Percentiles rank a stretch among this genome's conserved stretches.
These are phyloP conservation scores for Synergus itoensis DNA, from an alignment of 2,888 invertebrate species.

Conservation along the genomic window DNA sequence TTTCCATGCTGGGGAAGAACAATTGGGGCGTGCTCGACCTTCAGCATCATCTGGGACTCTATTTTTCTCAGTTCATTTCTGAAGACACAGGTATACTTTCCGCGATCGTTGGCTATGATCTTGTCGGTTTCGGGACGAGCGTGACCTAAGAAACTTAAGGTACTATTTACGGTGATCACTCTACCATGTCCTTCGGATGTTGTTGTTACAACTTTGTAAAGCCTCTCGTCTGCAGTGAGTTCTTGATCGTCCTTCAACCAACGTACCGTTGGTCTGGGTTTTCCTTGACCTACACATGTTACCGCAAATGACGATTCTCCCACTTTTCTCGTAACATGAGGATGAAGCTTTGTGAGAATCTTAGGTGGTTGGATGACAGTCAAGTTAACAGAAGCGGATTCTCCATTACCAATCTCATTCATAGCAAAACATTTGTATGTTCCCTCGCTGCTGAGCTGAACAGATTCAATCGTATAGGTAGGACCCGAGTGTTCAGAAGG, in stretches of 20 bases:
- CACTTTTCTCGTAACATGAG: constrained; percentile 87
- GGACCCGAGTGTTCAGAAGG: constrained; percentile 89
- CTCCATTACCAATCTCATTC: constrained; percentile 93
- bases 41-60: constrained; percentile 93
- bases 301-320: constrained; percentile 89
- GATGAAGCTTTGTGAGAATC: constrained; percentile 89
- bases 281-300: constrained; percentile 92
- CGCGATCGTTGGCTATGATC: constrained; percentile 90
- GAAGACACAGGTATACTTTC: constrained; percentile 92
- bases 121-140: constrained; percentile 88
- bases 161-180: constrained; percentile 90
- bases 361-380: constrained; percentile 94
- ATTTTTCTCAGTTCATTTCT: constrained; percentile 93
- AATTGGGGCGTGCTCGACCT: constrained; percentile 95
- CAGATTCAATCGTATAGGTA: constrained; percentile 91
- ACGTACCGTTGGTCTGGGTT: constrained; percentile 89
- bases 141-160: constrained; percentile 88
- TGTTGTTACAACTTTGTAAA: constrained; percentile 90
- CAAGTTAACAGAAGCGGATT: constrained; percentile 89
- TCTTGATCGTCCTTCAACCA: constrained; percentile 94
- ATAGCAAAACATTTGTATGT: constrained; percentile 94
- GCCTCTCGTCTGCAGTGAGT: constrained; percentile 86
- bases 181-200: constrained; percentile 88
- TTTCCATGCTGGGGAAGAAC: constrained; percentile 91
- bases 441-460: constrained; percentile 92